Evolutionary conservation across 2,888 invertebrate species (phyloP), one percentile per base, ranked within the genome.

Genomic region (Drosophila falleni): DNA sequence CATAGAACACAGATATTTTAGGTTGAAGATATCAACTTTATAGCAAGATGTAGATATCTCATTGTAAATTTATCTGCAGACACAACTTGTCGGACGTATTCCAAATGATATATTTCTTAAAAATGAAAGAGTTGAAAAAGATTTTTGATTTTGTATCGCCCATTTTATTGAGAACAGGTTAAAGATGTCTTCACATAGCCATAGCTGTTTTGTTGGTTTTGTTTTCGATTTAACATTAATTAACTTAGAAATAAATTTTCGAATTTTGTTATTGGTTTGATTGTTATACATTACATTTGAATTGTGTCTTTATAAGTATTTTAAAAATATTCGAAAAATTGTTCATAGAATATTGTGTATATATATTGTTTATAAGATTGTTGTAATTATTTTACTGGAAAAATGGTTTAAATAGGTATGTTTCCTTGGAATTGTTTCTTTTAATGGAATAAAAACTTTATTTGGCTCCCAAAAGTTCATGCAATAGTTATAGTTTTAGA

Each of bases 121-220:
- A 11, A 39, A 42, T 9, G 0, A 37, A 51, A n/a, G 5, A 26
- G 37, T 5, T 11, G 10, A 9, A 53, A 2, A 6, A 39, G 11
- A 39, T 42, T 9, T 13, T 19, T 16, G 37, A 2, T 47, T 54
- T 23, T 68, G 37, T 53, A 44, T 67, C 31, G 75, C 56, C 54
- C 63, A 70, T 70, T 80, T 81, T 82, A 87, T 87, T 84, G 76
- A 84, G 81, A 87, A 86, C 73, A 87, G 49, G 63, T 82, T 71
- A 58, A 80, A 76, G 73, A 78, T 67, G 55, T 50, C 71, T 70
- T 82, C 51, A 51, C 41, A 50, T 61, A 67, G 55, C 61, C 71
- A 62, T 54, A 67, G 55, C 42, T 44, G 49, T 16, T 49, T 47
- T 29, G 47, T 29, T 49, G 47, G 54, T 42, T 35, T 29, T 44